Evolutionary conservation across 2,113 vertebrate species (phyloP).

Genomic region (Semnornis frantzii): DNA sequence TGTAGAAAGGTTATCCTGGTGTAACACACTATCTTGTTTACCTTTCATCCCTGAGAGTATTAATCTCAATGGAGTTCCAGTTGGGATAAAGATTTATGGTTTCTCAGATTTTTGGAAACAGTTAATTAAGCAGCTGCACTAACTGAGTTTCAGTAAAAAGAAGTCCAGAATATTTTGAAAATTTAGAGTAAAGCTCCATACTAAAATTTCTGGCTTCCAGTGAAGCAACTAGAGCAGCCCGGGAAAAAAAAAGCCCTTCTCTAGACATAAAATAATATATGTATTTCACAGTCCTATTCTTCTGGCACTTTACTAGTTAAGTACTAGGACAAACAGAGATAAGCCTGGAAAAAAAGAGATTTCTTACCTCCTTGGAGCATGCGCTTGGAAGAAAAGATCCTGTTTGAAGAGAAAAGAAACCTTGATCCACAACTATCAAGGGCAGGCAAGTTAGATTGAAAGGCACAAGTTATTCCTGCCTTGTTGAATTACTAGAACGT

Average conservation of each 20-base stretch:
- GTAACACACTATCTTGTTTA: neutral
- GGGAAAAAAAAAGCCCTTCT: neutral
- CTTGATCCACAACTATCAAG: neutral
- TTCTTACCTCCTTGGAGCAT: slow-evolving; percentile 13
- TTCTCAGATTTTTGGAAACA: slow-evolving; percentile 12
- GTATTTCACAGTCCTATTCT: neutral
- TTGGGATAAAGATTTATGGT: slow-evolving; percentile 7
- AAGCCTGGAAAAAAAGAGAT: neutral
- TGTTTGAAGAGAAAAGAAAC: neutral
- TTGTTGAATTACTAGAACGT: neutral
- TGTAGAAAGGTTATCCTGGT: neutral
- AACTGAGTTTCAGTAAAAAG: neutral
- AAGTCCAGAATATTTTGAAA: neutral
- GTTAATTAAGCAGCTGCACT: neutral
- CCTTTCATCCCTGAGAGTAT: neutral
- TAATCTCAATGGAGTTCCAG: neutral
- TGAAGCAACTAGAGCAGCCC: neutral
- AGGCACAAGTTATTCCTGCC: neutral
- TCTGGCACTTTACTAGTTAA: neutral
- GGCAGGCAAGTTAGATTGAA: neutral
- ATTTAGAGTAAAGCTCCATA: neutral
- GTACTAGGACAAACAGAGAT: neutral
- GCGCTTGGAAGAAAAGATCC: neutral
- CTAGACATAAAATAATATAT: neutral
- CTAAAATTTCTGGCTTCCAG: neutral